phyloP scores from a whole-genome alignment of 2,797 vertebrate species.

The Channallabes apus region DNA sequence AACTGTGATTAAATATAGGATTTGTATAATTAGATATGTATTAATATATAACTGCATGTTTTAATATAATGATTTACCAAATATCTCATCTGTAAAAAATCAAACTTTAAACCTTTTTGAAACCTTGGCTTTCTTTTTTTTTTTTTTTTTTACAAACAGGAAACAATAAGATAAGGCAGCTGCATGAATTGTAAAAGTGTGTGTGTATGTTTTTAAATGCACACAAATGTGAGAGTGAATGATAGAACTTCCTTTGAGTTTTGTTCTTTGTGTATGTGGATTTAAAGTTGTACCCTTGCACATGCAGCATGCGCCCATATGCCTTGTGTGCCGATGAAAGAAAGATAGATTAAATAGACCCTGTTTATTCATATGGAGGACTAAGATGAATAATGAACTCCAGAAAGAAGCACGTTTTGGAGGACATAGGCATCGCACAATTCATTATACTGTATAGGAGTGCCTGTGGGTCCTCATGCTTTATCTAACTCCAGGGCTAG shows the following conservation, averaged over 20 bases:
- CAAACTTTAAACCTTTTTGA: not conserved
- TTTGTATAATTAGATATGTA: not conserved
- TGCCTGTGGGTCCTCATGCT: conserved; percentile 72
- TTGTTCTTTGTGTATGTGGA: conserved; percentile 22
- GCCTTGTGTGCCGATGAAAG: conserved; percentile 58
- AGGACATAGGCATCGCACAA: conserved; percentile 64
- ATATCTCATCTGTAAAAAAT: not conserved
- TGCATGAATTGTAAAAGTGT: not conserved
- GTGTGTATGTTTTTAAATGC: not conserved
- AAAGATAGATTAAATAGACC: conserved; percentile 72
- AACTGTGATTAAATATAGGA: not conserved
- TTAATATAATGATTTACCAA: not conserved
- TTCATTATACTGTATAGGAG: conserved; percentile 71
- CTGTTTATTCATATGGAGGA: conserved; percentile 77
- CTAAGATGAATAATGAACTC: conserved; percentile 69
- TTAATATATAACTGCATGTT: not conserved
- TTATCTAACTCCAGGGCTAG: conserved; percentile 72
- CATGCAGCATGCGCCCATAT: conserved; percentile 52
- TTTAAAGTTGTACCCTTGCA: conserved; percentile 26
- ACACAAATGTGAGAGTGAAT: not conserved
- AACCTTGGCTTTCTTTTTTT: not conserved
- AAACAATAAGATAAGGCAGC: not conserved
- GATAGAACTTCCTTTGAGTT: not conserved
- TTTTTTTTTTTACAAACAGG: not conserved
- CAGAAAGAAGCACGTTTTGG: conserved; percentile 61